These are phyloP conservation scores for Papilio gigon DNA, from an alignment of 2,888 invertebrate genomes.

Conservation along the genomic window DNA sequence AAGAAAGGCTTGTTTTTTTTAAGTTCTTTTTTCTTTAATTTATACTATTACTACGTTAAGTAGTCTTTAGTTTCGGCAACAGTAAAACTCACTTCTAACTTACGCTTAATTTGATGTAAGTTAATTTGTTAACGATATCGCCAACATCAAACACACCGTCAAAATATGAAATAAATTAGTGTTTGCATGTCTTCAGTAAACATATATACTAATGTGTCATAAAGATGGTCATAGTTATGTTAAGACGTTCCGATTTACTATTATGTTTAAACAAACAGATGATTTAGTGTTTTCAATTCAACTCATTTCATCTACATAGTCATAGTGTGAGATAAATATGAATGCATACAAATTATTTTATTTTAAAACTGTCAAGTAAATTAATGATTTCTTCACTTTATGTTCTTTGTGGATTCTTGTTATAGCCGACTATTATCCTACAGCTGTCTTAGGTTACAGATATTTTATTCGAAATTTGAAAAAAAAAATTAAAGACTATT, in stretches of 20 bases:
- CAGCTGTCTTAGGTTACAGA: no score
- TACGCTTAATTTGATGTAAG: background rate
- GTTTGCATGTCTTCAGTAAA: background rate
- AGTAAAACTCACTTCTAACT: background rate
- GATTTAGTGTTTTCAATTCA: background rate
- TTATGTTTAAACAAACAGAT: constrained; percentile 1
- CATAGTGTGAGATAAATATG: constrained; percentile 1
- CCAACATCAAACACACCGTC: constrained; percentile 8
- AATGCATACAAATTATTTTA: background rate
- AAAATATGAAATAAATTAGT: background rate
- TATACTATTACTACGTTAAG: background rate
- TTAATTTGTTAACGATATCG: background rate
- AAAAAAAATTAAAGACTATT: no score
- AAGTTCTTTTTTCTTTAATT: no score
- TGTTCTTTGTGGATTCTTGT: no score
- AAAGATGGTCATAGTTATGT: background rate
- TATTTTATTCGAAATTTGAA: no score
- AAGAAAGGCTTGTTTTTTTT: no score
- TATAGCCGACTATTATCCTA: no score
- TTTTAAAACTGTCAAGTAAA: no score
- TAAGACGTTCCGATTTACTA: constrained; percentile 2
- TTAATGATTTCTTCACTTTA: no score
- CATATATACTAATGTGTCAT: background rate
- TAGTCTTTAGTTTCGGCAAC: background rate
- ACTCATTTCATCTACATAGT: background rate